phyloP scores from a whole-genome alignment of 2,888 invertebrate species.

The Cancer borealis region DNA sequence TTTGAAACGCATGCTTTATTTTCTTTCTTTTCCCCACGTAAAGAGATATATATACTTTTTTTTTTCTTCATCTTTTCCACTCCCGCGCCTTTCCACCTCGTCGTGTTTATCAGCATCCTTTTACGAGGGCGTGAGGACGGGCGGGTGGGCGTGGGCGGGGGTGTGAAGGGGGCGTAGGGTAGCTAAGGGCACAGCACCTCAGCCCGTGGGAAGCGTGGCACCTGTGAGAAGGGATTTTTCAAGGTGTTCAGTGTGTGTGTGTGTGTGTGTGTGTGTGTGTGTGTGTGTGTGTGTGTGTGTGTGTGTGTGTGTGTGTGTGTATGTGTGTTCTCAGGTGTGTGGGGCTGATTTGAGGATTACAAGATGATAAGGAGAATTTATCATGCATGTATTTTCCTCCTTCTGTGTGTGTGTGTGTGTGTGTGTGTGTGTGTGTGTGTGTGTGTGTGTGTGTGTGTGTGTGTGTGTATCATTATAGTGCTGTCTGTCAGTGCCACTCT shows the following conservation, averaged over 20 bases:
- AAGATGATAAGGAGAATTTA: background rate
- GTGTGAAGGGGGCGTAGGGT: background rate
- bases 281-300: background rate
- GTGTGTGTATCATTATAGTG: background rate
- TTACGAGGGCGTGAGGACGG: background rate
- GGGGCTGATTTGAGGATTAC: background rate
- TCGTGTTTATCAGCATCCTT: background rate
- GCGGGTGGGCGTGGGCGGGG: background rate
- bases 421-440: background rate
- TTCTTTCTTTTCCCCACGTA: too few relatives aligned
- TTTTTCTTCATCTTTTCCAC: background rate
- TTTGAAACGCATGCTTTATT: too few relatives aligned
- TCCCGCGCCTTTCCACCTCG: background rate
- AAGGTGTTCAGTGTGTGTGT: background rate
- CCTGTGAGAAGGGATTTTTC: background rate
- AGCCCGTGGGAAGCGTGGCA: background rate
- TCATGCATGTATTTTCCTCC: background rate
- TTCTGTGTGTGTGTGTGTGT: too few relatives aligned
- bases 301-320: too few relatives aligned
- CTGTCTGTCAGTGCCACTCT: background rate
- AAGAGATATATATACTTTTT: background rate
- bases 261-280: too few relatives aligned
- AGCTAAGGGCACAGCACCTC: background rate
- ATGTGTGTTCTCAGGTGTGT: background rate
- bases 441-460: constrained; percentile 6